These are phyloP conservation scores for Meda fulgida DNA, from an alignment of 2,797 vertebrate species.

Conservation along the genomic window DNA sequence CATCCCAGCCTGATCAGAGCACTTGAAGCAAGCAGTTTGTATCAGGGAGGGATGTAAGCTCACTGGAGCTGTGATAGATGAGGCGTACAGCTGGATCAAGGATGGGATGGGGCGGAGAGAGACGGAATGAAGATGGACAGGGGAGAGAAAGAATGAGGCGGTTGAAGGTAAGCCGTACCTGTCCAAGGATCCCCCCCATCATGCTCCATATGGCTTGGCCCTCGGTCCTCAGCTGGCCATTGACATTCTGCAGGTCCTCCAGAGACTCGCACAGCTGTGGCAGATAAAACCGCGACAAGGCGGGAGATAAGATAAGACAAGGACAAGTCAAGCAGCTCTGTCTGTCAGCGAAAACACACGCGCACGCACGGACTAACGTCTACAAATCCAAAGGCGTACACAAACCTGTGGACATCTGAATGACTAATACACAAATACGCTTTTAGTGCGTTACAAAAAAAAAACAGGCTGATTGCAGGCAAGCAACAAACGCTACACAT, in stretches of 20 bases:
- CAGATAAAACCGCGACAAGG: conserved; percentile 60
- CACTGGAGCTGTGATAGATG: conserved; percentile 42
- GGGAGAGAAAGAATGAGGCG: conserved; percentile 9
- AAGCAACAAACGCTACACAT: not conserved
- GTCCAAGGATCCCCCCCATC: conserved; percentile 90
- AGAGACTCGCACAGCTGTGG: conserved; percentile 92
- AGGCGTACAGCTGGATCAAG: conserved; percentile 36
- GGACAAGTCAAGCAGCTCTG: conserved; percentile 48
- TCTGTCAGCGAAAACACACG: conserved; percentile 31
- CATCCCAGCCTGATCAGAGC: not conserved
- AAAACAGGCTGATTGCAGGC: not conserved
- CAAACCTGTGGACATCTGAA: not conserved
- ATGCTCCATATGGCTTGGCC: conserved; percentile 93
- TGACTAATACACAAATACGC: not conserved
- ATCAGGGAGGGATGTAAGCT: conserved; percentile 1
- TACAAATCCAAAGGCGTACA: not conserved
- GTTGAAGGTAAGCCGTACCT: conserved; percentile 77
- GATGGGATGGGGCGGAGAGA: conserved; percentile 35
- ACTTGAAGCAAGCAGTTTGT: conserved; percentile 13
- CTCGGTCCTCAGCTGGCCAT: conserved; percentile 89
- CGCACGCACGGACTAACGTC: not conserved
- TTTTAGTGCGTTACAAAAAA: not conserved
- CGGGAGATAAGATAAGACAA: conserved; percentile 58
- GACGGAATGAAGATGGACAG: conserved; percentile 29
- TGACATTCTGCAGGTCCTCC: conserved; percentile 93